A percentile compares a stretch with the other conserved stretches of the same genome.
Conservation (phyloP, 2,113 vertebrate species). For the Passer domesticus region DNA sequence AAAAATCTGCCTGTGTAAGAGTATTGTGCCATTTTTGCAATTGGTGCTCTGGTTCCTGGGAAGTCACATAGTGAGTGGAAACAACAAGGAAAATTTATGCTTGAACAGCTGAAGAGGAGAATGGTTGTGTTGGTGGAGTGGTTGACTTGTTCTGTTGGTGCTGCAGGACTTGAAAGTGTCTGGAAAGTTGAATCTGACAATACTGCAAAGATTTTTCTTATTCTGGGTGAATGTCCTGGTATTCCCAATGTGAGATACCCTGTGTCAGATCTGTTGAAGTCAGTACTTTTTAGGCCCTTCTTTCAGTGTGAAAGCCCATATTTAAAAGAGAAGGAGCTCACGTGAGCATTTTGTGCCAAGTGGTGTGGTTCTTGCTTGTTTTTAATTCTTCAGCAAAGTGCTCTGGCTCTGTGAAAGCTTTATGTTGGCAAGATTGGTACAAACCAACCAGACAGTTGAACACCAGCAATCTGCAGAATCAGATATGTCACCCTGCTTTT, state of each 20-base stretch:
- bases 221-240: background rate
- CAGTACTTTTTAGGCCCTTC: background rate
- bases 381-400: background rate
- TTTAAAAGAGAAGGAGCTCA: background rate
- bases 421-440: background rate
- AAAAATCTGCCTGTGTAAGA: background rate
- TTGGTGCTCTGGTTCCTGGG: background rate
- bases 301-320: background rate
- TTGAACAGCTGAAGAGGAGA: constrained; percentile 51
- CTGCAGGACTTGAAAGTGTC: constrained; percentile 8
- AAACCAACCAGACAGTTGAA: background rate
- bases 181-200: background rate
- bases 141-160: background rate
- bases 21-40: constrained; percentile 28
- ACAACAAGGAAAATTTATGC: constrained; percentile 56
- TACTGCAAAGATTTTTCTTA: background rate
- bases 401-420: background rate
- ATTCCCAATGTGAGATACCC: background rate
- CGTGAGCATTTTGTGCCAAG: background rate
- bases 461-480: background rate
- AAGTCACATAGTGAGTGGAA: constrained; percentile 42
- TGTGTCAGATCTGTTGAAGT: background rate
- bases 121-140: background rate
- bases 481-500: background rate
- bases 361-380: background rate